Conservation (phyloP, 2,113 vertebrate genomes). For the Axis porcinus region DNA sequence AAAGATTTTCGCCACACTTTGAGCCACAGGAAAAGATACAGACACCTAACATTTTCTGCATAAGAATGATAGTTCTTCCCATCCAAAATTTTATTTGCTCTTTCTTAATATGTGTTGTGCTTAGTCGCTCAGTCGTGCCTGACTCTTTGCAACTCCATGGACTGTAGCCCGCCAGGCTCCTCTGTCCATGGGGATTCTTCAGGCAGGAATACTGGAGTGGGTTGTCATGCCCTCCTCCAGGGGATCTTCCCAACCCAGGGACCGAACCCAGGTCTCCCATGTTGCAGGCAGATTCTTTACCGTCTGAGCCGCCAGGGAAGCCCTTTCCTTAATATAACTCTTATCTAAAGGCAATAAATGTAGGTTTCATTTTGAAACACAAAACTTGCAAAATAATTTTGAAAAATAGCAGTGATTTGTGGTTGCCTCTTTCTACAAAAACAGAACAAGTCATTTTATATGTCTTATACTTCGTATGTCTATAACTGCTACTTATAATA, state of each 20-base stretch:
- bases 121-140: background rate
- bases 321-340: background rate
- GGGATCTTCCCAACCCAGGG: background rate
- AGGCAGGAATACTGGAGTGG: background rate
- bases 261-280: background rate
- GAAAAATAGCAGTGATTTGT: background rate
- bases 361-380: background rate
- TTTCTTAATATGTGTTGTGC: background rate
- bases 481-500: background rate
- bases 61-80: background rate
- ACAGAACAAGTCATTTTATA: background rate
- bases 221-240: background rate
- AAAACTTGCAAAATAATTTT: background rate
- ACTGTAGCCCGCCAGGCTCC: background rate
- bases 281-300: accelerated
- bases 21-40: background rate
- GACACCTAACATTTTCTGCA: background rate
- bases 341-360: background rate
- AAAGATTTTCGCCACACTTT: background rate
- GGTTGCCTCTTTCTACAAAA: background rate
- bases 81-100: background rate
- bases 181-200: background rate
- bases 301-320: background rate
- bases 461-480: background rate
- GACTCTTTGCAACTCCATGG: background rate